Conservation (phyloP, 2,888 invertebrate genomes). For the Zaprionus obscuricornis region DNA sequence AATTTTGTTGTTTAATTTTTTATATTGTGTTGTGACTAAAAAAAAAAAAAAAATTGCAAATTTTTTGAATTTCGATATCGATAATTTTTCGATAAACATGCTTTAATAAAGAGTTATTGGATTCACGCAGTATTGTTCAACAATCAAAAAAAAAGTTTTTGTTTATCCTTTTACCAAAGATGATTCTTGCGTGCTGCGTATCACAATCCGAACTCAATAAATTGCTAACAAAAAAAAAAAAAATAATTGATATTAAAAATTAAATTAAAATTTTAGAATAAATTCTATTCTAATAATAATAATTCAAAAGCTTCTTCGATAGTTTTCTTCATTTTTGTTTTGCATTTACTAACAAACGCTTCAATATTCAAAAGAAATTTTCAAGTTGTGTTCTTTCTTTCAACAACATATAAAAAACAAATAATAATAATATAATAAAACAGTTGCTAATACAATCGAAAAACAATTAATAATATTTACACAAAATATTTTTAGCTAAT, state of each 20-base stretch:
- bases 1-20: constrained; percentile 33
- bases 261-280: constrained; percentile 1
- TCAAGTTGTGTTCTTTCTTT: constrained; percentile 19
- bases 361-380: constrained; percentile 16
- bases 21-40: constrained; percentile 35
- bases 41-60: too few relatives aligned
- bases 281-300: too few relatives aligned
- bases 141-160: constrained; percentile 50
- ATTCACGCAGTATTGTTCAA: constrained; percentile 19
- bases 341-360: constrained; percentile 63
- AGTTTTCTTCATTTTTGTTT: constrained; percentile 35
- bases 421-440: constrained; percentile 60
- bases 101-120: constrained; percentile 28
- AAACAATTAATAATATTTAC: constrained; percentile 57
- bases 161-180: constrained; percentile 59
- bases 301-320: constrained; percentile 31
- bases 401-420: constrained; percentile 49
- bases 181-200: constrained; percentile 43
- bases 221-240: constrained; percentile 16
- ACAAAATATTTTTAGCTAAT: constrained; percentile 70
- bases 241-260: constrained; percentile 6
- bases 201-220: constrained; percentile 13
- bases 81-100: constrained; percentile 29
- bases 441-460: constrained; percentile 52
- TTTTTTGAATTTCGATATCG: constrained; percentile 9